These are phyloP conservation scores for Microtus oregoni DNA, from an alignment of 2,113 vertebrate species.

Conservation along the genomic window DNA sequence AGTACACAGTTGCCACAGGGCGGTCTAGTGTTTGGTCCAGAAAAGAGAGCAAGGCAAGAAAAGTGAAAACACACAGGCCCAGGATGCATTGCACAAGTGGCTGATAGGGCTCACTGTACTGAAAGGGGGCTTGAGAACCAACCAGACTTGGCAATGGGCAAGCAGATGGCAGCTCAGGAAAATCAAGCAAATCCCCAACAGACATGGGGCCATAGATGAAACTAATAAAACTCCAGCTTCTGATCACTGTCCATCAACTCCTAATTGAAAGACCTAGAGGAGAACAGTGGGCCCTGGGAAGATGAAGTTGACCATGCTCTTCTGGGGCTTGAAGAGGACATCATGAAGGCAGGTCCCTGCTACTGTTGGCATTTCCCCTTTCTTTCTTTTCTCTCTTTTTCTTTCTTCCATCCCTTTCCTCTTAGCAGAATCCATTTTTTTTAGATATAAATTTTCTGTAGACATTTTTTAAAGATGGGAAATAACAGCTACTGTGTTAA, in stretches of 20 bases:
- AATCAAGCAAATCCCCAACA: neutral
- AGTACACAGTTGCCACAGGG: neutral
- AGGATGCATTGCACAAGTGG: neutral
- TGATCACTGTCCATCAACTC: no score
- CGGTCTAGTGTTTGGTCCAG: neutral
- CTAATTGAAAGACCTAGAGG: neutral
- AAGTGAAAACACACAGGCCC: neutral
- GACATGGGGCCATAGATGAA: no score
- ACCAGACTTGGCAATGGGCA: neutral
- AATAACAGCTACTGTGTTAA: neutral
- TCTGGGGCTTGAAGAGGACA: neutral
- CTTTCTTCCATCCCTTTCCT: neutral
- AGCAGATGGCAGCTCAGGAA: neutral
- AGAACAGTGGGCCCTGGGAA: neutral
- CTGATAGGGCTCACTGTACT: neutral
- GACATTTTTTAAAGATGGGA: constrained; percentile 33
- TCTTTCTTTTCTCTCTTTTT: neutral
- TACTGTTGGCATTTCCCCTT: neutral
- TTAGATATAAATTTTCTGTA: neutral
- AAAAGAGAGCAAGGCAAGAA: neutral
- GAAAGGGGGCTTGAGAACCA: neutral
- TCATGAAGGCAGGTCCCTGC: neutral
- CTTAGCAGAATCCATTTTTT: constrained; percentile 3
- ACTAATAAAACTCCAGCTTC: neutral
- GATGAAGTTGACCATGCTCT: neutral